Evolutionary conservation across 2,113 vertebrate genomes (phyloP).

Genomic region (Holacanthus passer): DNA sequence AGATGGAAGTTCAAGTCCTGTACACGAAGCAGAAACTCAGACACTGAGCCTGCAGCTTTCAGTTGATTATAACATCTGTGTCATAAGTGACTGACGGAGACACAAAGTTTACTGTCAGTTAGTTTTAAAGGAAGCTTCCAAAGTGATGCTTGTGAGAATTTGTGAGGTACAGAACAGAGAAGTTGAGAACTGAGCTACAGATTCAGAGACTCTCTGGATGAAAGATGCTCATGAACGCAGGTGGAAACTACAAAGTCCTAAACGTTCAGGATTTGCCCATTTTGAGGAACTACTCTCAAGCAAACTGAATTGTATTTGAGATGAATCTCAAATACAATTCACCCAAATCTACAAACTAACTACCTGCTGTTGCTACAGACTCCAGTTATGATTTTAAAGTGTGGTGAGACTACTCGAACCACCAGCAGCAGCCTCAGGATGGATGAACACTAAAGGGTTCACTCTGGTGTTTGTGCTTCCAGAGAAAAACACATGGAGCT

Average conservation of each 20-base stretch:
- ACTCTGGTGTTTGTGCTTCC: slow-evolving; percentile 38
- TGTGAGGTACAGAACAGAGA: no score
- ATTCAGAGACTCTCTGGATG: neutral
- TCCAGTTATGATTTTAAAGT: neutral
- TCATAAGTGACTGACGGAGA: no score
- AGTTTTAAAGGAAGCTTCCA: neutral
- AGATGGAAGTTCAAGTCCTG: no score
- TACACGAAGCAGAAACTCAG: neutral
- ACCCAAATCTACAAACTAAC: neutral
- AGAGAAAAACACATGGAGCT: neutral
- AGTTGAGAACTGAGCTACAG: no score
- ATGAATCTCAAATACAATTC: neutral
- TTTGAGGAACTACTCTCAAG: neutral
- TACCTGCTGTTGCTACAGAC: neutral
- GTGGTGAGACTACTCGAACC: neutral
- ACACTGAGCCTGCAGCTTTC: neutral
- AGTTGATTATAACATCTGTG: no score
- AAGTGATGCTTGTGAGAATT: neutral
- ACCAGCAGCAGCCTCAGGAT: neutral
- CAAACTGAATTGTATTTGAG: neutral
- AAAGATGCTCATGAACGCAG: neutral
- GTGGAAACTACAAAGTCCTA: neutral
- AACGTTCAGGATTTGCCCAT: neutral
- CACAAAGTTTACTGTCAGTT: neutral
- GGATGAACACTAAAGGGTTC: neutral